Evolutionary conservation across 1,140 invertebrate genomes (phyloP).

Genomic region (Drosophila asahinai): DNA sequence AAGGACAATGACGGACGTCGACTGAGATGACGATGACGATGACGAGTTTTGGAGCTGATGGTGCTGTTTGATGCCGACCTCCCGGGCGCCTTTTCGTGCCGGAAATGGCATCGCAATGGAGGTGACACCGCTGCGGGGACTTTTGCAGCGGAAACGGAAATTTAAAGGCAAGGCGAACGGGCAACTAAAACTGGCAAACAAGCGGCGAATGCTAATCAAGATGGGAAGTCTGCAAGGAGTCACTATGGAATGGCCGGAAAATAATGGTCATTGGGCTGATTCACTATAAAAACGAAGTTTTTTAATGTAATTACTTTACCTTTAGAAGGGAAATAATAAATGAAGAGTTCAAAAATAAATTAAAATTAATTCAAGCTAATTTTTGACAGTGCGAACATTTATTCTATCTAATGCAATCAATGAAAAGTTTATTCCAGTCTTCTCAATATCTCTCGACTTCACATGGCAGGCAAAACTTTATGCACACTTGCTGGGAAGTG

Average conservation of each 20-base stretch:
- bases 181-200: constrained; percentile 34
- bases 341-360: background rate
- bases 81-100: constrained; percentile 15
- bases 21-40: constrained; percentile 45
- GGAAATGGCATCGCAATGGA: constrained; percentile 50
- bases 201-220: constrained; percentile 46
- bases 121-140: constrained; percentile 38
- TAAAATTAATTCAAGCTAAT: background rate
- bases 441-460: constrained; percentile 5
- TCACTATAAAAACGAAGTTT: background rate
- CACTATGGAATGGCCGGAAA: background rate
- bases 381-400: constrained; percentile 1
- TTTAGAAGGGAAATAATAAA: background rate
- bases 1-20: constrained; percentile 55
- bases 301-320: background rate
- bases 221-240: constrained; percentile 21
- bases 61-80: constrained; percentile 21
- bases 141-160: constrained; percentile 46
- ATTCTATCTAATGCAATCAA: background rate
- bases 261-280: constrained; percentile 2
- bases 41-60: constrained; percentile 40
- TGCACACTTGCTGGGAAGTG: constrained; percentile 8
- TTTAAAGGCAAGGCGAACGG: constrained; percentile 53
- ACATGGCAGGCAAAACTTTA: constrained; percentile 10
- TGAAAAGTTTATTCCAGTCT: background rate